phyloP scores from a whole-genome alignment of 2,113 vertebrate species.

The Psophia crepitans region DNA sequence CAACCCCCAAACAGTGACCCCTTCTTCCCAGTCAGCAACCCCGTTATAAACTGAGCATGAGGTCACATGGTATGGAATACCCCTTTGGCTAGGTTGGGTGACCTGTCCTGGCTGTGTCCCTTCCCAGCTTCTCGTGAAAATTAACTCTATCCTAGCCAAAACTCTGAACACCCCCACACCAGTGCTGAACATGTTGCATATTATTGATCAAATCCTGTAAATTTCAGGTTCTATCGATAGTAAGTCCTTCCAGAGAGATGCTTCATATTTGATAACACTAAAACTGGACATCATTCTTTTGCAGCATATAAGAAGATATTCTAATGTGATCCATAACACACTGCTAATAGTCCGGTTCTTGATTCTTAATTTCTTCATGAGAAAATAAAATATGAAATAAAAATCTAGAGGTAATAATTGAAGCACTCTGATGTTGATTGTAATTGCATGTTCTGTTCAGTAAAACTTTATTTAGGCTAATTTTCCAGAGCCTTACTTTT shows the following conservation, averaged over 20 bases:
- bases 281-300: not conserved
- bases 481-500: conserved; percentile 43
- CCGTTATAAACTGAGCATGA: too few species aligned
- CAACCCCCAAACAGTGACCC: too few species aligned
- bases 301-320: not conserved
- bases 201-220: not conserved
- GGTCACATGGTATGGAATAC: too few species aligned
- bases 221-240: not conserved
- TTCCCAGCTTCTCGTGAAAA: too few species aligned
- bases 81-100: too few species aligned
- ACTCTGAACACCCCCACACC: not conserved
- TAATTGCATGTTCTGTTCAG: conserved; percentile 6
- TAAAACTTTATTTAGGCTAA: conserved; percentile 34
- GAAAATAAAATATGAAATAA: not conserved
- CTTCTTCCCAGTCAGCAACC: too few species aligned
- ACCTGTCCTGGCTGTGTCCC: too few species aligned
- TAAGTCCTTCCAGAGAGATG: not conserved
- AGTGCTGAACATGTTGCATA: not conserved
- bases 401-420: not conserved
- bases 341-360: not conserved
- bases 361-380: not conserved
- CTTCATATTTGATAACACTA: not conserved
- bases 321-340: not conserved
- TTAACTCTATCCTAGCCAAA: too few species aligned
- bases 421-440: not conserved